These are phyloP conservation scores for Gymnothorax reevesii DNA, from an alignment of 2,797 vertebrate species.

Conservation along the genomic window DNA sequence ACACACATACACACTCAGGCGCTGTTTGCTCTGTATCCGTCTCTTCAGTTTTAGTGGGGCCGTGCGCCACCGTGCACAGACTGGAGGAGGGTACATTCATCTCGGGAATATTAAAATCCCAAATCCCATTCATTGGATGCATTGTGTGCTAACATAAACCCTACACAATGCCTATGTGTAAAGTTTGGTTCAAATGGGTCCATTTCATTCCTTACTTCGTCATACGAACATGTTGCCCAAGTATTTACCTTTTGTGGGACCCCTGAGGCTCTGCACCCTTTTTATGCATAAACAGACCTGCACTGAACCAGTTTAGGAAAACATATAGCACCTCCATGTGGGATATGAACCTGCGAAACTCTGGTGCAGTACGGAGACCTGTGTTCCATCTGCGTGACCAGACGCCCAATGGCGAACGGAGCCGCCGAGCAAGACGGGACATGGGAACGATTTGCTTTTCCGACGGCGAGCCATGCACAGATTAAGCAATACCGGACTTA, in stretches of 20 bases:
- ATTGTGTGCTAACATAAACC: neutral
- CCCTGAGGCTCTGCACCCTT: neutral
- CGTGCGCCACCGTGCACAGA: neutral
- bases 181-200: neutral
- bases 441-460: neutral
- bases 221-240: neutral
- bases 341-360: neutral
- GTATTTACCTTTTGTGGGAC: neutral
- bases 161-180: slow-evolving; percentile 13
- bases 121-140: neutral
- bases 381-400: neutral
- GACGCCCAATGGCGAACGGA: neutral
- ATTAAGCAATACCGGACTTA: neutral
- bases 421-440: neutral
- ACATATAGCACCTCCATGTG: neutral
- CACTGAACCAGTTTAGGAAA: neutral
- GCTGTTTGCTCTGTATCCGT: neutral
- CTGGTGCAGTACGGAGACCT: neutral
- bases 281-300: neutral
- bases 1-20: neutral
- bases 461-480: neutral
- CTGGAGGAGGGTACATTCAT: neutral
- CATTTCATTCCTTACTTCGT: neutral
- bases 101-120: neutral
- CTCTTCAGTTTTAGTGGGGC: neutral